Evolutionary conservation across 2,888 invertebrate genomes (phyloP), one percentile per base, ranked within the genome.

Genomic region (Helicoverpa assulta): DNA sequence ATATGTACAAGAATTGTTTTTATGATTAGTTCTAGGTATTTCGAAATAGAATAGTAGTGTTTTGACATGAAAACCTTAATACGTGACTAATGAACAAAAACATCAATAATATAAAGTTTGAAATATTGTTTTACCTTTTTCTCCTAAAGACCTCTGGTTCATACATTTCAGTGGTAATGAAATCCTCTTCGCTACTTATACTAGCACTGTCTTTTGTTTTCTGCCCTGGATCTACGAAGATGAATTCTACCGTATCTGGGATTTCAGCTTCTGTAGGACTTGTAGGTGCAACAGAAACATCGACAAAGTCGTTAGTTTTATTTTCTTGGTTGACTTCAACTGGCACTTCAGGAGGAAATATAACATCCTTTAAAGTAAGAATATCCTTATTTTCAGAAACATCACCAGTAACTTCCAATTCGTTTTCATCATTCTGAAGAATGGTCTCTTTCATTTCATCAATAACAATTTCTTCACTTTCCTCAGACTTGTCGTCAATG

Each of bases 221-320:
- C 18, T 76, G 47, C n/a, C 19, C 12, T 19, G 69, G 68, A 57
- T 82, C 77, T 40, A 88, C 16, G 37, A 89, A 88, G 18, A 88
- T 86, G 58, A 81, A 87, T 75, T 90, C 87, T 10, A 73, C 69
- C 14, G 33, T 51, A 65, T 86, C 85, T 7, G 60, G 26, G 0
- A 8, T 18, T 57, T 70, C 65, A n/a, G 58, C 61, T 47, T 67
- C 67, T 55, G 68, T 71, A 5, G 54, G 53, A 5, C 29, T 57
- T 16, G 56, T n/a, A 0, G 10, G 47, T 2, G 2, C n/a, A 16
- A 37, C 26, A 26, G 18, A 4, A 26, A 33, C 19, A 53, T 70
- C 58, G 18, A 3, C 16, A 19, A 52, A 51, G 33, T 68, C 33
- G 0, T 40, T 5, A 0, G 19, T 50, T 58, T 64, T 62, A 12